Base-by-base conservation (phyloP, 2,113 vertebrate genomes). In the Emydura subglobosa region DNA sequence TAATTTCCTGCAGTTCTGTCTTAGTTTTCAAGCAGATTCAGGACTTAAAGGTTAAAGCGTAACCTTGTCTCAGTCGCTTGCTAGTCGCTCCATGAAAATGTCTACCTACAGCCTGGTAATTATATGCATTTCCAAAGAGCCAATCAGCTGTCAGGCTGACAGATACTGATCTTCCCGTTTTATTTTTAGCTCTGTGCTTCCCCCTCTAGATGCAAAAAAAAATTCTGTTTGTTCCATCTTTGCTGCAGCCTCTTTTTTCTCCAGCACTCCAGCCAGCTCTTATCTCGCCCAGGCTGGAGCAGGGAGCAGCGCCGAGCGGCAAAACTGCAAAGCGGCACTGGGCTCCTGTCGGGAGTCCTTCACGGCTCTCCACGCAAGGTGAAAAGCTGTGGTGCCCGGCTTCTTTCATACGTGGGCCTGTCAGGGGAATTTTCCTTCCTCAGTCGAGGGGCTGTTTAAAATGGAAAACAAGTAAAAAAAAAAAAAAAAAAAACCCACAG, bases 51-150 rank as follows among this genome's bases (percentile, higher is more conserved):
- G 98, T 98, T 98, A 98, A 97, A 98, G 97, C 98, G 34, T 98
- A 98, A 98, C 98, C 98, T 98, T 98, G 97, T 97, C 98, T 98
- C 97, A 89, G 98, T 97, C 97, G 97, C 97, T 98, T 96, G 97
- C 97, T 97, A 97, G 96, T 97, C 97, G 96, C 98, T 98, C 96
- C 96, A 98, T 99, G 98, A 98, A 99, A 99, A 99, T 99, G 98
- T 98, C 98, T 98, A 98, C 98, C 99, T 98, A 98, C 98, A 98
- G 98, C 99, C 98, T 98, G 98, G 99, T 99, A 99, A 99, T 99
- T 99, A 99, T 98, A 99, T 99, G 99, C 99, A 99, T 98, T 99
- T 98, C 98, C 98, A 97, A 97, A 98, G 97, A 99, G 98, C 99
- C 98, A 99, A 99, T 99, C 98, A 97, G 98, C 98, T 96, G 98